Conservation (phyloP, 2,888 invertebrate species). For the Platerodrilus igneus region DNA sequence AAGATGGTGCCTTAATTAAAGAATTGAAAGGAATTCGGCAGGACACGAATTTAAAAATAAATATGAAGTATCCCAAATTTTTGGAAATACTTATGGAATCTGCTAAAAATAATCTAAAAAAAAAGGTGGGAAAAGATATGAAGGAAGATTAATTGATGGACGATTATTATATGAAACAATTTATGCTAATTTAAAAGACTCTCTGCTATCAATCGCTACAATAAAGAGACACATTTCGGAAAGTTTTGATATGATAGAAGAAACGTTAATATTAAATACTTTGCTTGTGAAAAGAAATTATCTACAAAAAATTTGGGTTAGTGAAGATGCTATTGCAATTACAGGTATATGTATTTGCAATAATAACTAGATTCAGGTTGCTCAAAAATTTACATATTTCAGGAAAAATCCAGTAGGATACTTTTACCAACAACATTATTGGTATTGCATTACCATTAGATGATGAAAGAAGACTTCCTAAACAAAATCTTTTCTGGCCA, state of each 20-base stretch:
- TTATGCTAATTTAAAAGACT: constrained; percentile 7
- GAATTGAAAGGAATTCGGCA: constrained; percentile 1
- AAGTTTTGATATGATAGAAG: background rate
- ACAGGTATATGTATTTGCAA: too few relatives aligned
- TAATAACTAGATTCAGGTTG: too few relatives aligned
- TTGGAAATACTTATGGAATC: constrained; percentile 2
- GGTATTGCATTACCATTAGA: background rate
- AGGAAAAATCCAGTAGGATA: too few relatives aligned
- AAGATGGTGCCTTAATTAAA: constrained; percentile 1
- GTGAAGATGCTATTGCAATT: too few relatives aligned
- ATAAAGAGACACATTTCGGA: background rate
- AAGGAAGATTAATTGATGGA: constrained; percentile 6
- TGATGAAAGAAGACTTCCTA: background rate
- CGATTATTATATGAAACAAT: constrained; percentile 9
- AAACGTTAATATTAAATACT: too few relatives aligned
- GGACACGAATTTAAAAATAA: constrained; percentile 1
- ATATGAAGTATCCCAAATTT: background rate
- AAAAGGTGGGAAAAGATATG: background rate
- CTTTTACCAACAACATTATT: background rate
- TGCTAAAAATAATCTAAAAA: too few relatives aligned
- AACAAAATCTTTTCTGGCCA: background rate
- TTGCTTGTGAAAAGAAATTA: too few relatives aligned
- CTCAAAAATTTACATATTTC: too few relatives aligned
- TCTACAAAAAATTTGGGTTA: too few relatives aligned
- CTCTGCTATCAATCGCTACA: constrained; percentile 9